A percentile compares a stretch with the other conserved stretches of the same genome.
phyloP scores from a whole-genome alignment of 2,797 vertebrate genomes.

The Darevskia mixta region DNA sequence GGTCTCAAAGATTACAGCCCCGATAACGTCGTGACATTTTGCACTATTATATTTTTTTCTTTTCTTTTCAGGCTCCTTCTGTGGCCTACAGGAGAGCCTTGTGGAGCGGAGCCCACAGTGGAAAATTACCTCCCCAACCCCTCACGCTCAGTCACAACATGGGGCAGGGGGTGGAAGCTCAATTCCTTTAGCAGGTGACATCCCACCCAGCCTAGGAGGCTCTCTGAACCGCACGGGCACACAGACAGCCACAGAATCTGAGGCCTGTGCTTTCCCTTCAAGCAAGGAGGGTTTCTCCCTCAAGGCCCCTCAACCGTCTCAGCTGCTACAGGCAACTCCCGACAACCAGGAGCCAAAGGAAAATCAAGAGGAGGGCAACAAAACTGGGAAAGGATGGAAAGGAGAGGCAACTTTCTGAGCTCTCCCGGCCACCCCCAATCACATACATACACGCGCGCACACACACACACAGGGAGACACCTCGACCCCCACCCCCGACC shows the following conservation, averaged over 20 bases:
- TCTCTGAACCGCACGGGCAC: background rate
- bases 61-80: constrained; percentile 2
- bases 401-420: background rate
- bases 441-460: background rate
- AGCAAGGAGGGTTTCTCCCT: background rate
- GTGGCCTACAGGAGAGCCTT: background rate
- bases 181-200: background rate
- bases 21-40: background rate
- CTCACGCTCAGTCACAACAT: too few species aligned
- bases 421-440: background rate
- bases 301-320: background rate
- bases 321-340: constrained; percentile 7
- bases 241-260: background rate
- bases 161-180: background rate
- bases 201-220: background rate
- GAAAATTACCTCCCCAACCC: background rate
- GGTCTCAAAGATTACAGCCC: constrained; percentile 4
- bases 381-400: background rate
- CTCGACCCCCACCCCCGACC: too few species aligned
- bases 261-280: background rate
- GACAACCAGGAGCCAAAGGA: background rate
- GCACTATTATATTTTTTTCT: background rate
- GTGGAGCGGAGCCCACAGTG: background rate
- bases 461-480: background rate
- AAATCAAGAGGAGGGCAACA: constrained; percentile 3